phyloP scores from a whole-genome alignment of 2,888 invertebrate species.

The Craniophora ligustri region DNA sequence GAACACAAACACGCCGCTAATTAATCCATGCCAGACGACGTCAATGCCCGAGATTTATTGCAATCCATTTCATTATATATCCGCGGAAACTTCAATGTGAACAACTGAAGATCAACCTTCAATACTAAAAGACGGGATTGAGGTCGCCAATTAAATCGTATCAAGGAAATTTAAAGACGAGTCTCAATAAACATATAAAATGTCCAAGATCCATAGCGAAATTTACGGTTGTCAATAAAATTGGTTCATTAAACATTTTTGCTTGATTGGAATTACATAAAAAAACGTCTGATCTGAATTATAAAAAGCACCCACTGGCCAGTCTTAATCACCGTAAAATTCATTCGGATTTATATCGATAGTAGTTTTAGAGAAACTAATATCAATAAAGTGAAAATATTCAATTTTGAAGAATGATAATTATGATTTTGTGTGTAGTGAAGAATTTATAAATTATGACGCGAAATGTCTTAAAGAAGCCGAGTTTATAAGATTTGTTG shows the following conservation, averaged over 20 bases:
- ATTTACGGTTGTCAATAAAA: conserved; percentile 80
- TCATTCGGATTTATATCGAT: conserved; percentile 53
- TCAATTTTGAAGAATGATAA: conserved; percentile 55
- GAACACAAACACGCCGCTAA: conserved; percentile 75
- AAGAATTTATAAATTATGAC: conserved; percentile 52
- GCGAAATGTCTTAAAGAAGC: conserved; percentile 55
- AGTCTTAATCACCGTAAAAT: conserved; percentile 66
- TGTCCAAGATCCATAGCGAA: conserved; percentile 71
- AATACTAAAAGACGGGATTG: conserved; percentile 59
- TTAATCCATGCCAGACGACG: conserved; percentile 72
- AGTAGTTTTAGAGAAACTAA: conserved; percentile 48
- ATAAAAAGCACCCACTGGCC: conserved; percentile 55
- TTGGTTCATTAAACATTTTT: conserved; percentile 74
- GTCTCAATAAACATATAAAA: conserved; percentile 73
- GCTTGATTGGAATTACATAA: conserved; percentile 71
- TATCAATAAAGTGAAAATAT: conserved; percentile 60
- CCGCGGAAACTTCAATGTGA: conserved; percentile 57
- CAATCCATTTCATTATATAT: conserved; percentile 63
- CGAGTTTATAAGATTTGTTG: conserved; percentile 52
- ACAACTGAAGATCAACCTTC: conserved; percentile 57
- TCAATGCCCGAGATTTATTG: conserved; percentile 69
- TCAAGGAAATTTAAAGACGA: conserved; percentile 58
- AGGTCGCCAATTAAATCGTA: conserved; percentile 68
- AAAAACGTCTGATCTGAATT: conserved; percentile 68
- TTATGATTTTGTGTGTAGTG: conserved; percentile 40